Evolutionary conservation across 1,140 invertebrate genomes (phyloP).

Genomic region (Epicauta chinensis): DNA sequence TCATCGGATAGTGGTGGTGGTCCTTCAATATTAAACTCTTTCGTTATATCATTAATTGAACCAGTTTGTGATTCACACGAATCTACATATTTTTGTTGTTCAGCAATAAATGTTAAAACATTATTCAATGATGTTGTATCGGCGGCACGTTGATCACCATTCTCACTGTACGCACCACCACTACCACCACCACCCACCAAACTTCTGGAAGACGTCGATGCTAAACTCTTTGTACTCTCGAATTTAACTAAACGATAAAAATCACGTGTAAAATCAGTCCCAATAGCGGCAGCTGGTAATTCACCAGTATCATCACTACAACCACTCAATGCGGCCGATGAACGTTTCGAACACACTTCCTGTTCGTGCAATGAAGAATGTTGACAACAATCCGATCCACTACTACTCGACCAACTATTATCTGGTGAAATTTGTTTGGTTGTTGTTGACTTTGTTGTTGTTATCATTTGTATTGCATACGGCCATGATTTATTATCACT

Average conservation of each 20-base stretch:
- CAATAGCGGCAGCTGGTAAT: conserved; percentile 58
- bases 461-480: conserved; percentile 32
- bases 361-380: conserved; percentile 38
- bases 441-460: conserved; percentile 13
- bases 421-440: conserved; percentile 45
- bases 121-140: conserved; percentile 58
- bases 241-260: conserved; percentile 69
- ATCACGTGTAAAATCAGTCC: conserved; percentile 71
- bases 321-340: conserved; percentile 59
- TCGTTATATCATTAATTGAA: conserved; percentile 35
- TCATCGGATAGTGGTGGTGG: conserved; percentile 32
- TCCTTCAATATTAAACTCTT: conserved; percentile 41
- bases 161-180: conserved; percentile 46
- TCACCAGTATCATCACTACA: conserved; percentile 56
- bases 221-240: conserved; percentile 70
- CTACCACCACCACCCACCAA: no score
- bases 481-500: conserved; percentile 47
- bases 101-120: conserved; percentile 66
- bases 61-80: conserved; percentile 47
- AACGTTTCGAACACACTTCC: conserved; percentile 54
- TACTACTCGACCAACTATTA: conserved; percentile 58
- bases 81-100: conserved; percentile 62
- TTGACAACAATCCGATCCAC: conserved; percentile 46
- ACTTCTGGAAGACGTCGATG: conserved; percentile 65
- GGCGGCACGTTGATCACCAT: conserved; percentile 54